Evolutionary conservation across 2,888 invertebrate species (phyloP).

Genomic region (Junonia oenone): DNA sequence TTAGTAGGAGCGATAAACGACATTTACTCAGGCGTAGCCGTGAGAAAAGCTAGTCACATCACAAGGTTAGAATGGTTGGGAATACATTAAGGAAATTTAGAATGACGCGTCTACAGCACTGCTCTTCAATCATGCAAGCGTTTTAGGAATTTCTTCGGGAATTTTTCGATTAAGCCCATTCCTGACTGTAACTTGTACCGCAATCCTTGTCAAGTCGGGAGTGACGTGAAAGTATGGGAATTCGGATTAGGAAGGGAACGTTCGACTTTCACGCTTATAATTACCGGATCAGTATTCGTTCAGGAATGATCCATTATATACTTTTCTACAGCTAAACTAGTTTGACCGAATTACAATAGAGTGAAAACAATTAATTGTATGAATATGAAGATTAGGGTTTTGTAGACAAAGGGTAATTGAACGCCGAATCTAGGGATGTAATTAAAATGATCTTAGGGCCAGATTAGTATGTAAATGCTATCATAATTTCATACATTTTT

Average conservation of each 20-base stretch:
- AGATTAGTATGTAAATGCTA: not conserved
- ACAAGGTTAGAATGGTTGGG: not conserved
- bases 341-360: not conserved
- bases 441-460: not conserved
- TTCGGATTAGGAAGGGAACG: not conserved
- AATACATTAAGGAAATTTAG: not conserved
- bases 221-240: not conserved
- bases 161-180: conserved; percentile 20
- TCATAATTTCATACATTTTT: not conserved
- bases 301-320: too few relatives aligned
- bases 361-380: not conserved
- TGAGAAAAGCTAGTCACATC: too few relatives aligned
- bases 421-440: not conserved
- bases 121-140: conserved; percentile 5
- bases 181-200: conserved; percentile 14
- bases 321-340: too few relatives aligned
- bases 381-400: not conserved
- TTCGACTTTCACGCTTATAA: not conserved
- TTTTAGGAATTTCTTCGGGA: conserved; percentile 8
- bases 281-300: not conserved
- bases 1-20: not conserved
- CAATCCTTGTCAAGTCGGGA: conserved; percentile 5
- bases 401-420: not conserved
- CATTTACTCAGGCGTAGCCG: not conserved
- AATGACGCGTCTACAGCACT: conserved; percentile 1